A percentile compares a stretch with the other conserved stretches of the same genome.
These are phyloP conservation scores for Melikaiella ostensackeni DNA, from an alignment of 2,888 invertebrate genomes.

Conservation along the genomic window DNA sequence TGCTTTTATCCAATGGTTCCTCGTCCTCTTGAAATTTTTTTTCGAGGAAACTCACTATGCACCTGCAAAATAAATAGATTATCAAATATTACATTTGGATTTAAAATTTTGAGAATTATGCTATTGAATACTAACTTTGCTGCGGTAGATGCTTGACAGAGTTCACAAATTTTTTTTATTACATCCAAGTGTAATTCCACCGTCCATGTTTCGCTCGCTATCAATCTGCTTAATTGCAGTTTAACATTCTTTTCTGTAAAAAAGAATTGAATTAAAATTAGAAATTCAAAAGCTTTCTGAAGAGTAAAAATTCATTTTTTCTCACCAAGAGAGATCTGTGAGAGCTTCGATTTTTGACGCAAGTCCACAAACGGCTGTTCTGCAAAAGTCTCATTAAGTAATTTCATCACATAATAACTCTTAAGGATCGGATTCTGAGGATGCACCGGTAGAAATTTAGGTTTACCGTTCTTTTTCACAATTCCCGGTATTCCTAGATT, in stretches of 20 bases:
- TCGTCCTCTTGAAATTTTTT: constrained; percentile 51
- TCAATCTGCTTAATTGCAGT: constrained; percentile 59
- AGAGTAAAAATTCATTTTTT: background rate
- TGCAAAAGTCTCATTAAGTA: background rate
- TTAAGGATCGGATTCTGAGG: background rate
- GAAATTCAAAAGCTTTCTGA: background rate
- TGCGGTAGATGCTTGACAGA: constrained; percentile 56
- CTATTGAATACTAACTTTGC: constrained; percentile 62
- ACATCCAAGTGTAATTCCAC: constrained; percentile 58
- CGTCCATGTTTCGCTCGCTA: constrained; percentile 62
- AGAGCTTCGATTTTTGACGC: background rate
- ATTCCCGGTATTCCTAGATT: background rate
- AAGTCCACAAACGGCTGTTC: background rate
- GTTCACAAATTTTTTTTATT: constrained; percentile 54
- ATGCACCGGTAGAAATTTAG: background rate
- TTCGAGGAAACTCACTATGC: constrained; percentile 61
- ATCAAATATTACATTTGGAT: constrained; percentile 3
- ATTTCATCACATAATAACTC: background rate
- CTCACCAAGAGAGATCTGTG: background rate
- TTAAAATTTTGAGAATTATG: background rate
- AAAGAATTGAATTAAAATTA: constrained; percentile 25
- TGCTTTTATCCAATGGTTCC: constrained; percentile 69
- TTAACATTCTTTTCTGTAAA: constrained; percentile 63
- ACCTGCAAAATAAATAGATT: constrained; percentile 56
- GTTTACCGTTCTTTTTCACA: background rate